Evolutionary conservation across 1,140 invertebrate species (phyloP).

Genomic region (Drosophila lacertosa): DNA sequence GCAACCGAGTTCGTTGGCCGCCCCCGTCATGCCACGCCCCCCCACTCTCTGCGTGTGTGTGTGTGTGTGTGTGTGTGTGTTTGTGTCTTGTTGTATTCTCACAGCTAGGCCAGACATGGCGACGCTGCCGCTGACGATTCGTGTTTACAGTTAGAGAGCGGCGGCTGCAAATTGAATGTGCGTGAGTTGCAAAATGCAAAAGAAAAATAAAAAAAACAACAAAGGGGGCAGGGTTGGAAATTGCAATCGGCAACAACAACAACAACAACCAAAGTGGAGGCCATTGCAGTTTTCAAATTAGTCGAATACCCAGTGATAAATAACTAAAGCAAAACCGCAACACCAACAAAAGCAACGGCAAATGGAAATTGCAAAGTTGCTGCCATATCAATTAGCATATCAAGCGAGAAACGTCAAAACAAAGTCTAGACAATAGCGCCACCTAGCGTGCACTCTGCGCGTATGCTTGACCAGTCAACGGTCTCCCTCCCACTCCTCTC

Average conservation of each 20-base stretch:
- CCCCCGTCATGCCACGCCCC: slow-evolving; percentile 27
- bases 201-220: too few relatives aligned
- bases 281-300: slow-evolving; percentile 79
- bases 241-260: slow-evolving; percentile 15
- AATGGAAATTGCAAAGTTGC: slow-evolving; percentile 58
- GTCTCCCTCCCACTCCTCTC: background rate
- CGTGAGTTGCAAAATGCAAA: slow-evolving; percentile 47
- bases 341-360: slow-evolving; percentile 37
- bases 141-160: slow-evolving; percentile 76
- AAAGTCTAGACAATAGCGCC: slow-evolving; percentile 67
- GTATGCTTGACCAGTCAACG: slow-evolving; percentile 54
- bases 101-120: slow-evolving; percentile 60
- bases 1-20: slow-evolving; percentile 55
- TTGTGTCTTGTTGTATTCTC: slow-evolving; percentile 12
- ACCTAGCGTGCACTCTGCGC: slow-evolving; percentile 29
- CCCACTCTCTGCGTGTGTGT: slow-evolving; percentile 9
- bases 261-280: slow-evolving; percentile 38
- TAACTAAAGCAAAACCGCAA: slow-evolving; percentile 18
- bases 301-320: slow-evolving; percentile 45
- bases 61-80: background rate
- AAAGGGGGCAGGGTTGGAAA: background rate
- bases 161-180: slow-evolving; percentile 57
- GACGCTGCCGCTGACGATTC: slow-evolving; percentile 50
- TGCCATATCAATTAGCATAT: slow-evolving; percentile 74
- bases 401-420: slow-evolving; percentile 56